phyloP scores from a whole-genome alignment of 2,113 vertebrate genomes.

The Puffinus mauretanicus region DNA sequence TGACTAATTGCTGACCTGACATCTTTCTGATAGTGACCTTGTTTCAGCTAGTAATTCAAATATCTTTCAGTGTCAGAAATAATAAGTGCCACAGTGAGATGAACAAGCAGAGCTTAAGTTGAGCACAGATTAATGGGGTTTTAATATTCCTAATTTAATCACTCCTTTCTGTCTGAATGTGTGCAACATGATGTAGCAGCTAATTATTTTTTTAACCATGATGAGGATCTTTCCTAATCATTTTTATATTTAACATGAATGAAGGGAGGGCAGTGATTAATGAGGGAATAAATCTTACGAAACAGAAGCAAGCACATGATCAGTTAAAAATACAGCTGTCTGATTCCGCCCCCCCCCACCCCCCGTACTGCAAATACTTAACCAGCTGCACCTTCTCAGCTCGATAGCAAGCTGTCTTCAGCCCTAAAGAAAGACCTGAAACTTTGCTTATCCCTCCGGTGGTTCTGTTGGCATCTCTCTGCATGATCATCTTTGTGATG shows the following conservation, averaged over 20 bases:
- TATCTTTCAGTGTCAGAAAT: slow-evolving; percentile 77
- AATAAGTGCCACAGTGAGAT: slow-evolving; percentile 72
- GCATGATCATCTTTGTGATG: not conserved
- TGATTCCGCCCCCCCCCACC: not conserved
- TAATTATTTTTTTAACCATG: slow-evolving; percentile 93
- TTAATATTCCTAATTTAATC: slow-evolving; percentile 92
- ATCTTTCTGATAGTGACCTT: slow-evolving; percentile 74
- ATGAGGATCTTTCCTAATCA: slow-evolving; percentile 86
- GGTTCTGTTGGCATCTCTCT: slow-evolving; percentile 15
- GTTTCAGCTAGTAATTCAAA: slow-evolving; percentile 74
- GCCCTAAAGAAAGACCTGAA: slow-evolving; percentile 39
- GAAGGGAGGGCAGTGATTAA: slow-evolving; percentile 84
- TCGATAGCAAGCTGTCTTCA: not conserved
- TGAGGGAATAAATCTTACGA: slow-evolving; percentile 82
- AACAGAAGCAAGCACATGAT: slow-evolving; percentile 69
- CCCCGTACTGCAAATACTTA: slow-evolving; percentile 7
- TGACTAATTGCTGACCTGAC: slow-evolving; percentile 78
- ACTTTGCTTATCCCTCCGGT: slow-evolving; percentile 34
- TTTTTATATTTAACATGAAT: slow-evolving; percentile 84
- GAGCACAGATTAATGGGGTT: slow-evolving; percentile 91
- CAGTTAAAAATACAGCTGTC: slow-evolving; percentile 62
- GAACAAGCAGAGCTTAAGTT: slow-evolving; percentile 80
- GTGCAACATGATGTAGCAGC: slow-evolving; percentile 84
- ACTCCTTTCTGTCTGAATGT: slow-evolving; percentile 83
- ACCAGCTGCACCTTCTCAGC: slow-evolving; percentile 39